Base-by-base conservation (phyloP, 2,113 vertebrate species). In the Malurus cyaneus region DNA sequence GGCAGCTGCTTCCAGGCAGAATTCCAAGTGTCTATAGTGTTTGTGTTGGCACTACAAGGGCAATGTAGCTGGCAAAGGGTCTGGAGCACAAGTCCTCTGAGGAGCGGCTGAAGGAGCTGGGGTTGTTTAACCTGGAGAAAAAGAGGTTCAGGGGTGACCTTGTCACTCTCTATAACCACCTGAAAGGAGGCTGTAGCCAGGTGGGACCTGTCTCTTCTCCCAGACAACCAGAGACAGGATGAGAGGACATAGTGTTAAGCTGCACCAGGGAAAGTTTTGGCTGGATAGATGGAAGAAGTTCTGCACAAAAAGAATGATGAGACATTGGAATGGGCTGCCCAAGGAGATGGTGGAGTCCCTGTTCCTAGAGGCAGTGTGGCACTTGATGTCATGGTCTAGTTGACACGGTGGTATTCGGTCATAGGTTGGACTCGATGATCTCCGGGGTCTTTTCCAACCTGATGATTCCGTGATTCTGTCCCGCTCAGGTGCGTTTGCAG, bases 401-500 rank as follows among this genome's bases (percentile, higher is more conserved):
- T n/a, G 79, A 42, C 46, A 12, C 6, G 19, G 9, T 42, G 54
- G 21, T 25, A 39, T 17, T 71, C 66, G 18, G 56, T 53, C 36
- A 29, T 1, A 19, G 54, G 15, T 4, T 42, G 36, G 34, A 24
- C 19, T 60, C 31, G 9, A 28, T 18, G 23, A 24, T 60, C 50
- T 70, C 36, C 50, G 15, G 34, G 36, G 24, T 52, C 8, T 52
- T 77, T 44, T 77, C 32, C 53, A 60, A 10, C 17, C 14, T 5
- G 26, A 26, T 44, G 7, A 50, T 76, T 44, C 44, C 18, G 31
- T 18, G 25, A 21, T 36, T 44, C 64, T 31, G 24, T 14, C 36
- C n/a, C 8, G 12, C 59, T 12, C 19, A 6, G n/a, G 5, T 1
- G n/a, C 17, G 0, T 28, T 57, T 31, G 26, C 26, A 47, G 59